phyloP scores from a whole-genome alignment of 2,113 vertebrate species.

The Oryzias curvinotus region DNA sequence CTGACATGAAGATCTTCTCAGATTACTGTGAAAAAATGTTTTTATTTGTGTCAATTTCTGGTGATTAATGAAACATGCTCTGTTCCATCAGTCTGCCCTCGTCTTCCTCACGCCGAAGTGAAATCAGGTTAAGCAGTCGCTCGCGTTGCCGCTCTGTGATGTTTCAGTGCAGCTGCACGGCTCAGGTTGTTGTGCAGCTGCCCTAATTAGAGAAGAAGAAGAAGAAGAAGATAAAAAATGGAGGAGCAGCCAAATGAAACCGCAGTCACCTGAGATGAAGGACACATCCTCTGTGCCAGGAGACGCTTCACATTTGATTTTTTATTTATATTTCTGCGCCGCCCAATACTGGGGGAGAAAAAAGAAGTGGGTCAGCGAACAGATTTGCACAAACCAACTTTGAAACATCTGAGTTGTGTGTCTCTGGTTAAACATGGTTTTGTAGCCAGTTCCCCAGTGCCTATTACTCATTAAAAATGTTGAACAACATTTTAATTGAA shows the following conservation, averaged over 20 bases:
- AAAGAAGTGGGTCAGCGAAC: constrained; percentile 78
- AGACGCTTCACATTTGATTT: constrained; percentile 68
- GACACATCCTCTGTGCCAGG: constrained; percentile 70
- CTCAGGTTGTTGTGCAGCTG: constrained; percentile 73
- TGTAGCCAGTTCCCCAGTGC: constrained; percentile 77
- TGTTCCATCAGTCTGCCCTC: constrained; percentile 24
- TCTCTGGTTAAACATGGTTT: constrained; percentile 80
- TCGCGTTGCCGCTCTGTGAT: constrained; percentile 50
- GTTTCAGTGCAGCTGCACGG: constrained; percentile 23
- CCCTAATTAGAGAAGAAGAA: constrained; percentile 74
- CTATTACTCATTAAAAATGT: constrained; percentile 86
- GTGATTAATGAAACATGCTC: constrained; percentile 51
- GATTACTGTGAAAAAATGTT: background rate
- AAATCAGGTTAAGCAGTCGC: constrained; percentile 75
- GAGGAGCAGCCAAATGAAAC: constrained; percentile 62
- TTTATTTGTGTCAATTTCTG: constrained; percentile 38
- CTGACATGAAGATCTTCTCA: background rate
- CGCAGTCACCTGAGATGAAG: constrained; percentile 81
- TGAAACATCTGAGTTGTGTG: constrained; percentile 73
- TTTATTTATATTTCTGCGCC: constrained; percentile 75
- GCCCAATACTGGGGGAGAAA: constrained; percentile 42
- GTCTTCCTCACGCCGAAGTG: constrained; percentile 68
- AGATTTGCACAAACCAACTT: constrained; percentile 75
- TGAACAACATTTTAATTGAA: constrained; percentile 89
- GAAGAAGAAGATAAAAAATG: constrained; percentile 20